phyloP scores from a whole-genome alignment of 2,888 invertebrate genomes.

The Dysmachus trigonus region DNA sequence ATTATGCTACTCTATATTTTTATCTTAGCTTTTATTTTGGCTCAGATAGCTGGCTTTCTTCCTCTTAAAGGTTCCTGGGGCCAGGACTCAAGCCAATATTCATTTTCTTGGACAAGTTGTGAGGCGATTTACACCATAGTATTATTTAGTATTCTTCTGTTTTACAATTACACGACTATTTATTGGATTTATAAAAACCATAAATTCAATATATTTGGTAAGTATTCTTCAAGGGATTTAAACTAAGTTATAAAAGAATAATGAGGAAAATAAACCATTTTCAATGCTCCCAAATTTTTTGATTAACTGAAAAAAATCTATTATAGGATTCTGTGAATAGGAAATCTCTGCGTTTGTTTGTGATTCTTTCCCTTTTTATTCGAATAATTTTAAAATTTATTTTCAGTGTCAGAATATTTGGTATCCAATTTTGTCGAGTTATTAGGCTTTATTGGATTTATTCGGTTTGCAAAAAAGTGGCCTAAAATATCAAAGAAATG shows the following conservation, averaged over 20 bases:
- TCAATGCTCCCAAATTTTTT: no score
- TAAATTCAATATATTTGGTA: background rate
- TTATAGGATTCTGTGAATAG: background rate
- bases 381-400: background rate
- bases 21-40: background rate
- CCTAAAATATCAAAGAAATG: background rate
- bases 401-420: background rate
- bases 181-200: background rate
- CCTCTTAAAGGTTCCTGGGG: background rate
- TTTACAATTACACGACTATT: background rate
- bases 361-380: background rate
- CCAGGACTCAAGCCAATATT: background rate
- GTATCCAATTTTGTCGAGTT: background rate
- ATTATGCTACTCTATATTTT: background rate
- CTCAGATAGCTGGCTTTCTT: background rate
- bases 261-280: background rate
- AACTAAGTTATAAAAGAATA: background rate
- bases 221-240: background rate
- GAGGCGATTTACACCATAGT: background rate
- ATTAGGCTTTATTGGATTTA: background rate
- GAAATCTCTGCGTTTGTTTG: background rate
- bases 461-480: background rate
- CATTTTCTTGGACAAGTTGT: background rate
- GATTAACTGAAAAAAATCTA: background rate
- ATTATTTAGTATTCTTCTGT: background rate